These are phyloP conservation scores for Euleptes europaea DNA, from an alignment of 2,113 vertebrate species.

Conservation along the genomic window DNA sequence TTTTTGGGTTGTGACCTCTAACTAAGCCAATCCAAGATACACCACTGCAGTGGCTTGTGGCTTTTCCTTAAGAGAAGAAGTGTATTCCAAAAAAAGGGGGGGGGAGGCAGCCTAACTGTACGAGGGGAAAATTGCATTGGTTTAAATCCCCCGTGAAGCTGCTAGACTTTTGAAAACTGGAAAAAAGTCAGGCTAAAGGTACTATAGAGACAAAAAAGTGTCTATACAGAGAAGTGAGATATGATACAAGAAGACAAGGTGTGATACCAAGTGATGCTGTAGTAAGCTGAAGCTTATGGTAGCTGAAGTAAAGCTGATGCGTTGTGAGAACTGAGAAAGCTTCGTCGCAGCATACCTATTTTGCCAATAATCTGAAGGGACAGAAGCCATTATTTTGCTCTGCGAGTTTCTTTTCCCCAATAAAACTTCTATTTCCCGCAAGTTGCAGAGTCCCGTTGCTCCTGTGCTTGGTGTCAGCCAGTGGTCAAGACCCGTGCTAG, in stretches of 20 bases:
- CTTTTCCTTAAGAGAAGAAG: not conserved
- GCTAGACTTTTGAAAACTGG: constrained; percentile 13
- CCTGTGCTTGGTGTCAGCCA: constrained; percentile 34
- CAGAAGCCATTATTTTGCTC: constrained; percentile 67
- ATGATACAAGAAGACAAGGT: not conserved
- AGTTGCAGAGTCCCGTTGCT: constrained; percentile 14
- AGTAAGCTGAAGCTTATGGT: constrained; percentile 24
- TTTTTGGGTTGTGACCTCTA: not conserved
- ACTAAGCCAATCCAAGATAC: not conserved
- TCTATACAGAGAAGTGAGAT: not conserved
- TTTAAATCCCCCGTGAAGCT: not conserved
- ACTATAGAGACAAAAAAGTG: not conserved
- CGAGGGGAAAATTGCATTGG: not conserved
- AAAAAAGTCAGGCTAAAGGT: constrained; percentile 2
- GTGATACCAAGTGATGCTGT: not conserved
- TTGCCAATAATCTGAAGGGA: constrained; percentile 65
- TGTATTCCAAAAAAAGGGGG: not conserved
- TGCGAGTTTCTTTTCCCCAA: constrained; percentile 53
- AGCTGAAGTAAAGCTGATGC: constrained; percentile 44
- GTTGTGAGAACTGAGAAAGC: constrained; percentile 38
- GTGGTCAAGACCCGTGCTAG: constrained; percentile 43
- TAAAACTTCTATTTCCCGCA: constrained; percentile 55
- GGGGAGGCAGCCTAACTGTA: not conserved
- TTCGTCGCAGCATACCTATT: constrained; percentile 14
- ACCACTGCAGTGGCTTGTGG: not conserved